Evolutionary conservation across 2,113 vertebrate species (phyloP).

Genomic region (Aix galericulata): DNA sequence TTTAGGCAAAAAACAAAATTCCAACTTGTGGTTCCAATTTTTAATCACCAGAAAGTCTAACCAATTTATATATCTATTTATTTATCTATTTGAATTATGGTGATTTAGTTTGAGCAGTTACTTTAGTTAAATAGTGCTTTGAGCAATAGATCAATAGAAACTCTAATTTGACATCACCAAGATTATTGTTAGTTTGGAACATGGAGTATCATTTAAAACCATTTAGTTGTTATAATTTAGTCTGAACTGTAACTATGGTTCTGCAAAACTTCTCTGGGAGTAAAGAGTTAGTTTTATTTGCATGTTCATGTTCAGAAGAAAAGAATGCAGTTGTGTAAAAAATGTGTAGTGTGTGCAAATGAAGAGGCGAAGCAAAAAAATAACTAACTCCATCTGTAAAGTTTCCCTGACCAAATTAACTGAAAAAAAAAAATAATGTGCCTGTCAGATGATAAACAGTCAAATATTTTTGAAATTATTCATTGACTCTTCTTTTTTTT

Average conservation of each 20-base stretch:
- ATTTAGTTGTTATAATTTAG: background rate
- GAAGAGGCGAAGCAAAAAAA: background rate
- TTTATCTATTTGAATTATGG: background rate
- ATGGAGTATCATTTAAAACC: background rate
- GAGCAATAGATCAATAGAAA: background rate
- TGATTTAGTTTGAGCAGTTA: background rate
- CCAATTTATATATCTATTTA: background rate
- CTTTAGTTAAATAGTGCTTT: background rate
- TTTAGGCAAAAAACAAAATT: background rate
- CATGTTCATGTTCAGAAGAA: background rate
- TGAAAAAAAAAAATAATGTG: slow-evolving; percentile 23
- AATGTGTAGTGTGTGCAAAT: background rate
- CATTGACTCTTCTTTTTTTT: background rate
- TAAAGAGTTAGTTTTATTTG: background rate
- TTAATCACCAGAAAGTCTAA: background rate
- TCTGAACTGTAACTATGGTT: background rate
- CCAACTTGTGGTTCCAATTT: background rate
- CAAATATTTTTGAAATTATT: background rate
- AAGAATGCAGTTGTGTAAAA: background rate
- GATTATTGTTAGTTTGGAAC: background rate
- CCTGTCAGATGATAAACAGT: background rate
- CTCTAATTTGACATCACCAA: background rate
- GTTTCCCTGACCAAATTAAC: background rate
- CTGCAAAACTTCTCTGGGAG: background rate
- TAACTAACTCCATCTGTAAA: background rate